Base-by-base conservation (phyloP, 2,888 invertebrate genomes). In the Heliconius cydno region DNA sequence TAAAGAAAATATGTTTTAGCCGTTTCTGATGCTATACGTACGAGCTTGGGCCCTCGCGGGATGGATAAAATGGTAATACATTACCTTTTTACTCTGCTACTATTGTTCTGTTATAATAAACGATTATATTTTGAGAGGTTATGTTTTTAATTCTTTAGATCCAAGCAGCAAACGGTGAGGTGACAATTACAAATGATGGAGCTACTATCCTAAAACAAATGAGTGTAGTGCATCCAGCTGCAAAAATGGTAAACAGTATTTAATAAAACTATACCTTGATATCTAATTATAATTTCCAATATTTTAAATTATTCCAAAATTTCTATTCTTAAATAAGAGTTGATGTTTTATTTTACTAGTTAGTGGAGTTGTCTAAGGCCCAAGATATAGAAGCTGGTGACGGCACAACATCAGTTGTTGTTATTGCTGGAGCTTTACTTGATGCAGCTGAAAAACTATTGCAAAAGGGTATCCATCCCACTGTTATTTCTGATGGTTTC, bases 311-410 rank as follows among this genome's bases (percentile, higher is more conserved):
- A 46, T 46, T 46, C 46, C 46, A 46, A 15, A 15, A 46, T 19
- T 15, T 46, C 15, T 57, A 57, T 22, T 57, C 57, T 57, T 57
- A 57, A 57, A 9, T 57, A 57, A 19, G 19, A 22, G 3, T 9
- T 22, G 57, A 57, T 46, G 22, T 57, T 57, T 57, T 57, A 30
- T 72, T 30, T 72, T 57, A 95, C 77, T 88, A 98, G 98, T 95
- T 99, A 89, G 99, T 99, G 7, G 99, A 99, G 93, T 95, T 99
- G 84, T 99, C 99, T 2, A 98, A 98, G 88, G 99, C 99, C 28
- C 99, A 99, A 95, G 99, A 99, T 92, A 97, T 99, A 86, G 99
- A 99, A 94, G 99, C 99, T 86, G 99, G 99, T 72, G 99, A 99
- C 95, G 99, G 99, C 80, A 99, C 99, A 34, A 99, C 99, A 15